These are phyloP conservation scores for Borostomias antarcticus DNA, from an alignment of 2,797 vertebrate genomes.

Conservation along the genomic window DNA sequence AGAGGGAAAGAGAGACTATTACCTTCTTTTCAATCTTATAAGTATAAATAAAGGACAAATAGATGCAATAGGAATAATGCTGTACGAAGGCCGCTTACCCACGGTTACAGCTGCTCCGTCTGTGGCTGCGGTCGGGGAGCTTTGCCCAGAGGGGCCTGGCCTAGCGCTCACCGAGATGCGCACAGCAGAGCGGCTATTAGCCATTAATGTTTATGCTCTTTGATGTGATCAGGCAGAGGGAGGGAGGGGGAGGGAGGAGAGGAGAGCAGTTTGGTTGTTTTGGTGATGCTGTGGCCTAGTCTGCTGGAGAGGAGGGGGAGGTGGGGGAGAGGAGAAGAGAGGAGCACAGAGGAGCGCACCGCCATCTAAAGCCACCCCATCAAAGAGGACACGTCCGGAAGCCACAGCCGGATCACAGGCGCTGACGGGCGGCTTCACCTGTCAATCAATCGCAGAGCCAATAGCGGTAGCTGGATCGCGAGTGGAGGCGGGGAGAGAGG, in stretches of 20 bases:
- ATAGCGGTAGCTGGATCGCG: neutral
- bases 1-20: conserved; percentile 58
- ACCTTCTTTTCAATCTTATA: conserved; percentile 65
- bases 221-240: conserved; percentile 72
- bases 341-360: conserved; percentile 35
- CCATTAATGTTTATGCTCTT: conserved; percentile 83
- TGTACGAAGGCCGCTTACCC: conserved; percentile 45
- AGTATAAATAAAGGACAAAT: conserved; percentile 73
- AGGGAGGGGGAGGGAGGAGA: too few relatives aligned
- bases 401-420: conserved; percentile 5
- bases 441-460: neutral
- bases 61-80: conserved; percentile 72
- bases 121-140: conserved; percentile 62
- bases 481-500: neutral
- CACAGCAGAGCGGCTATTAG: conserved; percentile 81
- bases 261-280: too few relatives aligned
- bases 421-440: conserved; percentile 38
- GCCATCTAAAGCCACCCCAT: neutral
- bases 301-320: conserved; percentile 5
- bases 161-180: conserved; percentile 79
- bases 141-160: conserved; percentile 35
- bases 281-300: neutral
- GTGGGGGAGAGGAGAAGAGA: conserved; percentile 29
- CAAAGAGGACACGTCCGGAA: neutral
- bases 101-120: conserved; percentile 16